These are phyloP conservation scores for Chascanopsetta lugubris DNA, from an alignment of 2,113 vertebrate genomes.

Conservation along the genomic window DNA sequence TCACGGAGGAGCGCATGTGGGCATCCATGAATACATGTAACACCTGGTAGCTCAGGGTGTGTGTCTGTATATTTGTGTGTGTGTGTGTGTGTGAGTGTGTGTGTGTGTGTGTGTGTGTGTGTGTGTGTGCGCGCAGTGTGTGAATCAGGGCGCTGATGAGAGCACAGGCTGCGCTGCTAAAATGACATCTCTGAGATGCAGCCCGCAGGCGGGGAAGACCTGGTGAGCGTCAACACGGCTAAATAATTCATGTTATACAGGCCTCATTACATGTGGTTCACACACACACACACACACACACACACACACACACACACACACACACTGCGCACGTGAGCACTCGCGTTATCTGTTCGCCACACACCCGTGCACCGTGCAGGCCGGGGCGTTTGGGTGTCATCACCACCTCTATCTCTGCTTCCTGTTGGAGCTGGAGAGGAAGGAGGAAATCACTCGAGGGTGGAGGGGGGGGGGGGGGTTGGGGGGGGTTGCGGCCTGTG, in stretches of 20 bases:
- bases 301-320: conserved; percentile 24
- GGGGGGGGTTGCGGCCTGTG: background rate
- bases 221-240: conserved; percentile 39
- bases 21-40: background rate
- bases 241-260: conserved; percentile 58
- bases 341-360: conserved; percentile 39
- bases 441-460: background rate
- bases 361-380: background rate
- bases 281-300: conserved; percentile 21
- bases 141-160: background rate
- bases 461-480: background rate
- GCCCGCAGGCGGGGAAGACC: conserved; percentile 24
- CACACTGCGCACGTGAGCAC: conserved; percentile 9
- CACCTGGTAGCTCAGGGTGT: background rate
- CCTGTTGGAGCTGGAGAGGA: background rate
- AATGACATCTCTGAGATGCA: conserved; percentile 30
- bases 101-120: too few species aligned
- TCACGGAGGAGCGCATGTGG: background rate
- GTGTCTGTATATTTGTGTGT: too few species aligned
- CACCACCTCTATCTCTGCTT: background rate
- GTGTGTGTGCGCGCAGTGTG: background rate
- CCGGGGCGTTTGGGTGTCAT: conserved; percentile 29
- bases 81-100: background rate
- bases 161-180: conserved; percentile 29
- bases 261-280: conserved; percentile 38